These are phyloP conservation scores for Pyrocoelia pectoralis DNA, from an alignment of 2,888 invertebrate species.

Conservation along the genomic window DNA sequence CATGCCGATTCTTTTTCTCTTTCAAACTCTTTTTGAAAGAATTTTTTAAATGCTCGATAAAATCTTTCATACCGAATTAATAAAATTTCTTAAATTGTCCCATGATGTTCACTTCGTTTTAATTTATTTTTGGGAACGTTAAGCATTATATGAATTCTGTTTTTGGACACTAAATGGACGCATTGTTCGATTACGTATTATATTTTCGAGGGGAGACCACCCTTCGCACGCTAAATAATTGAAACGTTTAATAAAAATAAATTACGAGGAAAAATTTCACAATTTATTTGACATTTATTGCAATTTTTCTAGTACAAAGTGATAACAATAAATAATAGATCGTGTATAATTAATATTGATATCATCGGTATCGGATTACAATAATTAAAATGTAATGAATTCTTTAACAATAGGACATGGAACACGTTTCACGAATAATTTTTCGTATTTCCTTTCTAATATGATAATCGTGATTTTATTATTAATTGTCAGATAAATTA, in stretches of 20 bases:
- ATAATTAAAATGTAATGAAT: slow-evolving; percentile 11
- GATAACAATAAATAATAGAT: background rate
- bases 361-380: slow-evolving; percentile 3
- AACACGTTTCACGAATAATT: background rate
- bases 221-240: no score
- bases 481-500: slow-evolving; percentile 30
- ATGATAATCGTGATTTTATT: slow-evolving; percentile 32
- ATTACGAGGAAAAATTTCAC: no score
- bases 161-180: slow-evolving; percentile 57
- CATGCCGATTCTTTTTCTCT: slow-evolving; percentile 28
- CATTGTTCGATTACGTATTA: slow-evolving; percentile 30
- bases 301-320: background rate
- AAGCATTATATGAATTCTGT: slow-evolving; percentile 53
- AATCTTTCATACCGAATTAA: slow-evolving; percentile 29
- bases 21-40: slow-evolving; percentile 26
- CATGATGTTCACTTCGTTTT: slow-evolving; percentile 40
- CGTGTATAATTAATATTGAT: slow-evolving; percentile 2
- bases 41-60: slow-evolving; percentile 39
- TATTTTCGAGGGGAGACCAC: no score
- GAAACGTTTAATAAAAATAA: no score
- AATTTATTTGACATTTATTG: no score
- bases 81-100: slow-evolving; percentile 38
- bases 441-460: background rate
- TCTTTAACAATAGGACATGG: background rate
- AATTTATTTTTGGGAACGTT: slow-evolving; percentile 38